Base-by-base conservation (phyloP, 2,888 invertebrate genomes). In the Drosophila anomelani region DNA sequence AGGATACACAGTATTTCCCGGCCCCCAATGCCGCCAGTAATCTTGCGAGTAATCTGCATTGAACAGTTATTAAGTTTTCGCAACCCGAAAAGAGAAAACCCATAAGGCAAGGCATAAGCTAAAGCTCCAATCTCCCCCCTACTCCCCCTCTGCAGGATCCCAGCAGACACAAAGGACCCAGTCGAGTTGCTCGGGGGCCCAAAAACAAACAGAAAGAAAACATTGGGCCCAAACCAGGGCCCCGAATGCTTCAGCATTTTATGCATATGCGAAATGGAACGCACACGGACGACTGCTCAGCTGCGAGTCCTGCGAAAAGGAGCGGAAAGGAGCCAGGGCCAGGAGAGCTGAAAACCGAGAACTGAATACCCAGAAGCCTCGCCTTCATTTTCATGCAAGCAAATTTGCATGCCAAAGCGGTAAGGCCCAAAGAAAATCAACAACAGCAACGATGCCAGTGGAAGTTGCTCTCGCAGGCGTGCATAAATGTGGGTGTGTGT, bases 331-430 rank as follows among this genome's bases (percentile, higher is more conserved):
- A 62, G 56, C 26, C 41, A 32, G 36, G 34, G 46, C 51, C 51
- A 59, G 62, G 34, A 20, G 59, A 26, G 12, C 62, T 12, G 44
- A 43, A 36, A 29, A 17, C 41, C 29, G 36, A 54, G 54, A 32
- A 15, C 56, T 20, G 29, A 29, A 43, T 23, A 32, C 60, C 60
- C 23, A 41, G 64, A 36, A 55, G 58, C 44, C 44, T 56, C 43
- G 86, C 86, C 86, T 86, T 82, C 85, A 78, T 83, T 85, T 77
- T 75, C 76, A 85, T 79, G 86, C 82, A 80, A 77, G 85, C 83
- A 85, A 88, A 88, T 85, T 85, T 88, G 86, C 88, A 88, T 88
- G 68, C 75, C 78, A 85, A 85, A 85, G 85, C 88, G 78, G 75
- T 41, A 39, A 51, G 70, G 68, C 75, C 60, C 53, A 39, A 53